Base-by-base conservation (phyloP, 2,888 invertebrate genomes). In the Phortica okadai region DNA sequence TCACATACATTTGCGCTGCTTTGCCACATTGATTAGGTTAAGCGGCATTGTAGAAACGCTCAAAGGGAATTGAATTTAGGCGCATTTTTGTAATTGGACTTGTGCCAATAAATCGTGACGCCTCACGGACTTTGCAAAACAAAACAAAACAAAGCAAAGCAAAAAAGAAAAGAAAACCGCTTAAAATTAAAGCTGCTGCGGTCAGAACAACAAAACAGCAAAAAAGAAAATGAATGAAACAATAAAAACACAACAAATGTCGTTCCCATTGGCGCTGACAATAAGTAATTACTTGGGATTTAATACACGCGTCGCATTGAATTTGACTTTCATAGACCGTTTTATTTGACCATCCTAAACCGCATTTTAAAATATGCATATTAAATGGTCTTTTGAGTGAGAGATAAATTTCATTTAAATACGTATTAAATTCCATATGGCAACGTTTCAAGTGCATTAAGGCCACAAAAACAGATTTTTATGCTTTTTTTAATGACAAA, bases 31-130 rank as follows among this genome's bases (percentile, higher is more conserved):
- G 69, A 41, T 59, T 74, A 50, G 59, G 45, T 70, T 74, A 76
- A 76, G 74, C 74, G 76, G 70, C 72, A 67, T 73, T 74, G 41
- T 58, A 16, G 74, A 72, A 66, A 64, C 74, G 56, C 72, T 70
- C 59, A 75, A 67, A 42, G 42, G 67, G 54, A 70, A 70, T 54
- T 50, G 70, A 70, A 50, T 54, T 50, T 70, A 42, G 42, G 66
- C 42, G 14, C 66, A 21, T 66, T 66, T 66, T 42, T 41, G 42
- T 66, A 66, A 66, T 66, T 66, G 66, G 66, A 66, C 66, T 66
- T 41, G 33, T 10, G 66, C 66, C 66, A 66, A 66, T 66, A 66
- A 66, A 66, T 42, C 66, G 66, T 21, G 16, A 16, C 62, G 25
- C 62, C 7, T 16, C 21, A 16, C 62, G 10, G 42, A 66, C 42